Base-by-base conservation (phyloP, 2,797 vertebrate genomes). In the Syngnathus acus region DNA sequence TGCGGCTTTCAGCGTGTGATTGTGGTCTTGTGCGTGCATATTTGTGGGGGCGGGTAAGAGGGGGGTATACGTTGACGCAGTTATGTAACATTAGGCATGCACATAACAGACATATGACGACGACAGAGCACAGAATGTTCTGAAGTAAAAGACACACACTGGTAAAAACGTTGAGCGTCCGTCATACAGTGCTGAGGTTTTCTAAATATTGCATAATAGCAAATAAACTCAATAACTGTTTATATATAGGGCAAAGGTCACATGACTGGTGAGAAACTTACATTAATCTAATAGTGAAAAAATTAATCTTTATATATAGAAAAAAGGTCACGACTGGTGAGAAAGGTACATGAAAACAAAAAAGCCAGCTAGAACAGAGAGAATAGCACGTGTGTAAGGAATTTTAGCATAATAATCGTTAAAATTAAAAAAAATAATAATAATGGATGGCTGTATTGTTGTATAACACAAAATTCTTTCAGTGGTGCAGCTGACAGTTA, bases 31-130 rank as follows among this genome's bases (percentile, higher is more conserved):
- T 65, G 50, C n/a, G 13, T 55, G 39, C 21, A 23, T 43, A 42
- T 43, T 62, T 62, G 40, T 45, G 55, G 37, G 32, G 1, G 32
- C 6, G 55, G 17, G 32, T 58, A 38, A 38, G 55, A 37, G 7
- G 38, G 7, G 26, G 16, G 26, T 37, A 37, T 58, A 58, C 7
- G 55, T 58, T 58, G 14, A 58, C 14, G 42, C 13, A 45, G 5
- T 85, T 87, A 83, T 73, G 68, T 72, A 88, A 88, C 47, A 73
- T 26, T n/a, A 23, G 3, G 10, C 39, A 42, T 19, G 32, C 57
- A 19, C 37, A 40, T 61, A n/a, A 21, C 60, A 45, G n/a, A 62
- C 26, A 23, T 47, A 26, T 45, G 21, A 3, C 26, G 42, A 61
- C 39, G 32, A 5, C 39, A n/a, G 9, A 45, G 60, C 26, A 26